A percentile compares a stretch with the other conserved stretches of the same genome.
Conservation (phyloP, 2,797 vertebrate genomes). For the Sylvia borin region DNA sequence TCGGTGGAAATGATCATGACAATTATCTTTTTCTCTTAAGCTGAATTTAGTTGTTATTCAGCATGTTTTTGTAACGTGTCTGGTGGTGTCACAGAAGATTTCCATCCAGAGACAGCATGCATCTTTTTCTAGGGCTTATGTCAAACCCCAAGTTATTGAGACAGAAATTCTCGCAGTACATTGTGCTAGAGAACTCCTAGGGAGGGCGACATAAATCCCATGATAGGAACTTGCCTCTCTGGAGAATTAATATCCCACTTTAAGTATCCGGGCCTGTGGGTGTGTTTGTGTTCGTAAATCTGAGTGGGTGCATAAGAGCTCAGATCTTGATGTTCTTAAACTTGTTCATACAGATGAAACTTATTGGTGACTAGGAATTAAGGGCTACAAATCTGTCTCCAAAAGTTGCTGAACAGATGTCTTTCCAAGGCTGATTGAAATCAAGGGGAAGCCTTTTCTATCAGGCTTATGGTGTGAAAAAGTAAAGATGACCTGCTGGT, state of each 20-base stretch:
- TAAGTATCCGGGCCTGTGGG: background rate
- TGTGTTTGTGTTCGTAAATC: background rate
- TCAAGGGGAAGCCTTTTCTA: background rate
- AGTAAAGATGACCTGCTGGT: background rate
- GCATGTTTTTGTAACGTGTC: slow-evolving; percentile 3
- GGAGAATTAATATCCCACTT: background rate
- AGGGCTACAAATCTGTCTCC: background rate
- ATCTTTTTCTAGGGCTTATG: slow-evolving; percentile 37
- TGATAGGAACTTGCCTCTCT: background rate
- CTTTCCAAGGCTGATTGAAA: background rate
- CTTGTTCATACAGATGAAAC: background rate
- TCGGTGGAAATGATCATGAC: background rate
- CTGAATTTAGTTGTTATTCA: slow-evolving; percentile 56
- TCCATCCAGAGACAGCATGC: background rate
- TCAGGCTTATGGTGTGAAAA: background rate
- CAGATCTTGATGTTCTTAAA: background rate
- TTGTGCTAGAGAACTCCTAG: background rate
- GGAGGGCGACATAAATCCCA: background rate
- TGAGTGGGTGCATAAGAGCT: background rate
- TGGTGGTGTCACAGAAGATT: slow-evolving; percentile 37
- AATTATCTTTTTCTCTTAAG: slow-evolving; percentile 44
- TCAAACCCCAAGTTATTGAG: background rate
- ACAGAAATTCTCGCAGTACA: slow-evolving; percentile 17
- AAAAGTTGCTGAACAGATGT: background rate
- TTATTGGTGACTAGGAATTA: background rate